Base-by-base conservation (phyloP, 2,888 invertebrate species). In the Siphonodentalium dalli region DNA sequence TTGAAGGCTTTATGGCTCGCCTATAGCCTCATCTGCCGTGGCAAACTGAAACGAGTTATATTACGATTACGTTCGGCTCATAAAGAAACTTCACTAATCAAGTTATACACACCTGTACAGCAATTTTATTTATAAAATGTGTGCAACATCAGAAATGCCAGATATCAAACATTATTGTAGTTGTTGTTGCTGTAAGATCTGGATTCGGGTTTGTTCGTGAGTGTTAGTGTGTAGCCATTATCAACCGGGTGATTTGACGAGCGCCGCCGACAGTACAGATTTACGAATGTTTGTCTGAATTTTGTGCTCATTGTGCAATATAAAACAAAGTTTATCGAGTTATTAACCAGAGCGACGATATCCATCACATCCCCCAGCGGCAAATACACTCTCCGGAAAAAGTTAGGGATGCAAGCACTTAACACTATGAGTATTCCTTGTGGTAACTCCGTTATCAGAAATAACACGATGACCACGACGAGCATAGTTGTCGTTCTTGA, bases 281-380 rank as follows among this genome's bases (percentile, higher is more conserved):
- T 55, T 0, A 77, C 63, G 56, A 84, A 83, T 3, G 84, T 84
- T 44, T 79, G 71, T 3, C 96, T 86, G 81, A 96, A 96, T 85
- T 94, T 93, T 58, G 91, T 87, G 60, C 93, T 93, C 95, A 96
- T 95, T 50, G 91, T 87, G 75, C 94, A 95, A 79, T 95, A 96
- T 24, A 96, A 85, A 56, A 94, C 89, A 76, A 96, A 96, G 82
- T 94, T 96, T 50, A 95, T 90, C 1, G 93, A 91, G 6, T 93
- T 92, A 81, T 95, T 95, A 66, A 93, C 84, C 49, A 96, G 85
- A 0, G 95, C 94, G 69, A 94, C 80, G 55, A 93, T 88, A 82
- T 96, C 95, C 90, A 95, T 92, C 47, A 93, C 79, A 75, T 94
- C 93, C 6, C 83, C 84, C 13, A 84, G 69, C 4, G 79, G 82